Evolutionary conservation across 2,797 vertebrate species (phyloP).

Genomic region (Tauraco hartlaubi): DNA sequence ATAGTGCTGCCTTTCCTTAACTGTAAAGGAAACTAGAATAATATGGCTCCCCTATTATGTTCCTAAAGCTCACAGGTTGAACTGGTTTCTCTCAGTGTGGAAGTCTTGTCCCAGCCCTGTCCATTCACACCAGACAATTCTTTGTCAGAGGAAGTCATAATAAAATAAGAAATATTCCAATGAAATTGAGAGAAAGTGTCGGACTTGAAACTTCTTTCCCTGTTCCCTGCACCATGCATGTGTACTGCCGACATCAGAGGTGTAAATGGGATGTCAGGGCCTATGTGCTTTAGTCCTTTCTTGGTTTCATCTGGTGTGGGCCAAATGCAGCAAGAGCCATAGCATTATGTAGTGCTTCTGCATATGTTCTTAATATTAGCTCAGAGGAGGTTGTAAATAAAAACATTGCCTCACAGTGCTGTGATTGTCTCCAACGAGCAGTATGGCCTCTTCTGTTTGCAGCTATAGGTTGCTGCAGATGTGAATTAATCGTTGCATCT

Average conservation of each 20-base stretch:
- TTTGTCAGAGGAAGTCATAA: background rate
- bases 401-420: background rate
- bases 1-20: background rate
- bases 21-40: background rate
- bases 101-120: background rate
- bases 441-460: background rate
- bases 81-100: background rate
- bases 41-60: fast-evolving
- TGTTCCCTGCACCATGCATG: background rate
- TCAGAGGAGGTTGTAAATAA: slow-evolving; percentile 28
- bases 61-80: background rate
- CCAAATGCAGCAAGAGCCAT: background rate
- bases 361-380: background rate
- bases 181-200: background rate
- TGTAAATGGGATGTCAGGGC: background rate
- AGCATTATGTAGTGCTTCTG: background rate
- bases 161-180: background rate
- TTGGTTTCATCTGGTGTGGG: background rate
- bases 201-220: background rate
- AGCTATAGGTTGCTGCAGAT: background rate
- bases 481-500: slow-evolving; percentile 2
- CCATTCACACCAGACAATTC: background rate
- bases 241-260: background rate
- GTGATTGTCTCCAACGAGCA: background rate
- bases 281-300: background rate